A percentile compares a stretch with the other conserved stretches of the same genome.
Conservation (phyloP, 2,888 invertebrate genomes). For the Cistogaster globosa region DNA sequence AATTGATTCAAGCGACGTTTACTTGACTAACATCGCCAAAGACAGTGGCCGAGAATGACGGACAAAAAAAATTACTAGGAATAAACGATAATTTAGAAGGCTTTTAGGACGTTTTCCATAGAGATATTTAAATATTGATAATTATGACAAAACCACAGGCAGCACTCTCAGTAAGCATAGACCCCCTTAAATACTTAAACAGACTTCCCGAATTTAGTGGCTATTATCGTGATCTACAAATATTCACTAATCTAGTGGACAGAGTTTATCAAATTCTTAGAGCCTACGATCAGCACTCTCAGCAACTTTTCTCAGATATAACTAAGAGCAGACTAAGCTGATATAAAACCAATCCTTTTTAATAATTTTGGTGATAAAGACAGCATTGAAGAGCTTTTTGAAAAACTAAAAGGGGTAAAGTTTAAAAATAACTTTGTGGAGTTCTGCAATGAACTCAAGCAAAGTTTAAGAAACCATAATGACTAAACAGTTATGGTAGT, state of each 20-base stretch:
- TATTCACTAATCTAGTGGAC: background rate
- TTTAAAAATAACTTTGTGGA: background rate
- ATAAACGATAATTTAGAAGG: background rate
- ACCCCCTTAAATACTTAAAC: no score
- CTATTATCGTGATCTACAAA: no score
- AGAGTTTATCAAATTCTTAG: background rate
- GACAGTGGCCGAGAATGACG: background rate
- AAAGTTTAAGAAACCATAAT: background rate
- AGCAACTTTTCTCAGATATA: background rate
- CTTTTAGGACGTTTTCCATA: background rate
- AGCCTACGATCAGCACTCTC: background rate
- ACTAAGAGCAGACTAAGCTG: background rate
- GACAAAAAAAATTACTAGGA: background rate
- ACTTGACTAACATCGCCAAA: background rate
- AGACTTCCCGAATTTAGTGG: no score
- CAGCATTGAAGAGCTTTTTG: background rate
- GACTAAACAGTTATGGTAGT: background rate
- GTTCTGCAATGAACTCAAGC: conserved; percentile 6
- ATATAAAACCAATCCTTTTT: background rate
- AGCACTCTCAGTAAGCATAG: background rate
- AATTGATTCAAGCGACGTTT: background rate
- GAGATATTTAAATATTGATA: background rate
- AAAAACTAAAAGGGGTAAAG: background rate
- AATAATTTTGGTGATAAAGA: background rate
- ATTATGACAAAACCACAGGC: background rate